Base-by-base conservation (phyloP, 2,888 invertebrate genomes). In the Eustalomyia histrio region DNA sequence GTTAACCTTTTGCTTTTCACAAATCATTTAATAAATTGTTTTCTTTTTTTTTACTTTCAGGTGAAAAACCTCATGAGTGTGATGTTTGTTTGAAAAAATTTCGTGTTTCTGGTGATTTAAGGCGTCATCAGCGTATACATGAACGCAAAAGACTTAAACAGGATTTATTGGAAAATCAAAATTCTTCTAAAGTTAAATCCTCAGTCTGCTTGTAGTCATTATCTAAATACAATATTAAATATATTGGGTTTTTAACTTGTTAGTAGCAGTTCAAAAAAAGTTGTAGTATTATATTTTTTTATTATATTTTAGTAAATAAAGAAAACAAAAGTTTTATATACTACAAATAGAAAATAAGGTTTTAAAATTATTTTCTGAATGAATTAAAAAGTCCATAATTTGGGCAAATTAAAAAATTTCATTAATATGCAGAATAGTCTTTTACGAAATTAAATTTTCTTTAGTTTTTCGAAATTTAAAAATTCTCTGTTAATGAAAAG, bases 41-140 rank as follows among this genome's bases (percentile, higher is more conserved):
- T 12, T 12, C 14, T 39, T 39, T 39, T 68, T 57, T 14, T 12
- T 57, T 14, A n/a, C 7, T 68, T 74, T 5, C 53, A 94, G 94
- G 95, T 3, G 95, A 95, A 87, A 95, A 94, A 83, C 96, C 96
- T 0, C 94, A 95, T 90, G 92, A 93, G 8, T 96, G 96, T 86
- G 90, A 92, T 0, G 92, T 94, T 0, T 97, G 97, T 88, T 94
- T 93, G 0, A 97, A 96, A 87, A 93, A 94, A 29, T 97, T 97
- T 91, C 93, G 97, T 6, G 95, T 95, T 0, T 93, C 94, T 2
- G 95, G 95, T 16, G 97, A 97, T 88, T 93, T 97, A 91, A 95
- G 95, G 71, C 92, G 97, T 0, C 97, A 97, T 88, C 91, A 93
- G 88, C 93, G 93, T 65, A 95, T 94, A 0, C 97, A 97, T 89